Evolutionary conservation across 2,797 vertebrate genomes (phyloP), one percentile per base, ranked within the genome.

Genomic region (Amphiprion clarkii): DNA sequence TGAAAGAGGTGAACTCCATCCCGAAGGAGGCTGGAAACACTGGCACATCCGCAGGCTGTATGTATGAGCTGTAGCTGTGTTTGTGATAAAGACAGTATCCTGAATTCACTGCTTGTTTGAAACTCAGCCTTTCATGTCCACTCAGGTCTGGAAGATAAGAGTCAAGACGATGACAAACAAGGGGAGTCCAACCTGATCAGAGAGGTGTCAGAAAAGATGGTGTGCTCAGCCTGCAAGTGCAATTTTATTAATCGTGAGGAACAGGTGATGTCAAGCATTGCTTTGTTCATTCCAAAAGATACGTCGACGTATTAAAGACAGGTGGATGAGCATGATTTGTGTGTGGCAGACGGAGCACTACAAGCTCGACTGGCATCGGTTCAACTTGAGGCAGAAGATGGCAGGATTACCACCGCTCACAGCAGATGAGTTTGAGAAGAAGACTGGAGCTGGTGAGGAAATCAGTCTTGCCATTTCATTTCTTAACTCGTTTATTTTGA

Each of bases 361-460:
- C 86, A 97, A 95, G 49, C 95, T 98, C 0, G 98, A 99, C 85
- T 99, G 97, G 98, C 98, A 99, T 86, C 96, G 97, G 8, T 99
- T 99, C 82, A 99, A 99, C 90, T 89, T 99, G 85, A 97, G 95
- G 86, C 96, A 95, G 42, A 96, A 95, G 69, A 94, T 99, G 10
- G 83, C 85, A 19, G 95, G 96, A 33, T 82, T 78, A 63, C 83
- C 7, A 4, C 52, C 90, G 0, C 81, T 97, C 67, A 94, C 96
- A 0, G 93, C 87, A 11, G 95, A 97, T 67, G 96, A 95, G 73
- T 99, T 99, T 93, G 97, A 99, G 93, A 95, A 84, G 78, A 97
- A 95, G 87, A 97, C 95, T 0, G 74, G 83, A 7, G 65, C 91
- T 40, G 96, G 97, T 97, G 73, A 79, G 86, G 25, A 63, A 52